These are phyloP conservation scores for Dicentrarchus labrax DNA, from an alignment of 2,113 vertebrate genomes.

Conservation along the genomic window DNA sequence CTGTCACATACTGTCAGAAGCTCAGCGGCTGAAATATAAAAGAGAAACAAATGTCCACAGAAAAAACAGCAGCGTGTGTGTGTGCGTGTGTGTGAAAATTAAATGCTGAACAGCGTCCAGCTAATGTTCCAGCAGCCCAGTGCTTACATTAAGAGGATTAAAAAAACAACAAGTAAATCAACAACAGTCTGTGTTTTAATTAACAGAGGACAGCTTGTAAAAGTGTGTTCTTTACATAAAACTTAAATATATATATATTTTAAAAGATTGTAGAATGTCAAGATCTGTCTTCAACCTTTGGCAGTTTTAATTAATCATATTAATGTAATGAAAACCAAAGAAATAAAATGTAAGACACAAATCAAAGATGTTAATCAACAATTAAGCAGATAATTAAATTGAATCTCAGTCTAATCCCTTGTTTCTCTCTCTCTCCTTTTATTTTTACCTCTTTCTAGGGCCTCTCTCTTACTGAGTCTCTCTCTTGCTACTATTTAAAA, in stretches of 20 bases:
- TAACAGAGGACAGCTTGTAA: background rate
- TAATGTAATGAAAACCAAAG: background rate
- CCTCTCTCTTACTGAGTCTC: background rate
- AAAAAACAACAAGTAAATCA: constrained; percentile 16
- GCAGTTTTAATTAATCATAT: background rate
- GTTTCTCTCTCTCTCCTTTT: background rate
- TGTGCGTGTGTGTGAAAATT: background rate
- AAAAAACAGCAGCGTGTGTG: background rate
- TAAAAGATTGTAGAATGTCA: background rate
- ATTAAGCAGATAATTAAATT: background rate
- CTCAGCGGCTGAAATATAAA: background rate
- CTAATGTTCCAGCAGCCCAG: constrained; percentile 13
- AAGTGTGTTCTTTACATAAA: background rate
- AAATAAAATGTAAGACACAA: background rate
- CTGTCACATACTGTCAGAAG: background rate
- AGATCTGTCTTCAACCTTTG: background rate
- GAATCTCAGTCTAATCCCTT: background rate
- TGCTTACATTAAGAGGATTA: constrained; percentile 33
- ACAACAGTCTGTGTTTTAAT: constrained; percentile 42
- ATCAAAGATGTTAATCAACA: background rate
- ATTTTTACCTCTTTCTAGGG: background rate
- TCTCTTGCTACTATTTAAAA: background rate
- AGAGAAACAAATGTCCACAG: background rate
- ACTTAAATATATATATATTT: background rate
- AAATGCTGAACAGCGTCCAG: constrained; percentile 4